phyloP scores from a whole-genome alignment of 2,113 vertebrate genomes.

The Ondatra zibethicus region DNA sequence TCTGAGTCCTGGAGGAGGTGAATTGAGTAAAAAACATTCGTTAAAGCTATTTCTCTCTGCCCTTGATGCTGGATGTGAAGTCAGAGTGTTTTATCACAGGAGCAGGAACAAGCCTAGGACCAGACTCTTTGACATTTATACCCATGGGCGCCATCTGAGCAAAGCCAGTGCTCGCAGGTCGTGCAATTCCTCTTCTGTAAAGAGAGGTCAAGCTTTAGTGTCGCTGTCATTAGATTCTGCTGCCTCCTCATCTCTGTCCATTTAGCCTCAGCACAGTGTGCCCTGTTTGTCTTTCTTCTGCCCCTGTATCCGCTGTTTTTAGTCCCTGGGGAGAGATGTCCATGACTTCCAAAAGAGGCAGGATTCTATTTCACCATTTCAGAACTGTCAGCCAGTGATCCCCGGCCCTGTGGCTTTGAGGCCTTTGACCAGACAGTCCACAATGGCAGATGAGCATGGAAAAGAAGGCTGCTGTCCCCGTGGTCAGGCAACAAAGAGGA shows the following conservation, averaged over 20 bases:
- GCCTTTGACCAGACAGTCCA: background rate
- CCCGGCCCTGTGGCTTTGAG: background rate
- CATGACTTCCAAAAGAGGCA: background rate
- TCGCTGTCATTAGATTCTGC: background rate
- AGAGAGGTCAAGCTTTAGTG: background rate
- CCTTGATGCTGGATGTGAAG: too few species aligned
- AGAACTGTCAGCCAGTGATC: background rate
- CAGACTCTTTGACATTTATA: background rate
- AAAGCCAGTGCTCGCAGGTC: background rate
- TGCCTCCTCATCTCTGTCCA: background rate
- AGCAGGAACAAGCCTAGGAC: background rate
- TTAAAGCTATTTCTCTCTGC: background rate
- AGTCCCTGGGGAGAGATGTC: background rate
- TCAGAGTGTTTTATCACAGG: background rate
- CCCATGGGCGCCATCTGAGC: background rate
- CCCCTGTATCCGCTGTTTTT: background rate
- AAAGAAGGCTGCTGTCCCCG: background rate
- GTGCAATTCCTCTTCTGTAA: background rate
- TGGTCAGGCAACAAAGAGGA: background rate
- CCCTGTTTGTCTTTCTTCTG: background rate
- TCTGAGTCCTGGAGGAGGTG: background rate
- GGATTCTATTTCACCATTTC: background rate
- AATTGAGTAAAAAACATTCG: background rate
- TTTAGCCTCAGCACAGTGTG: background rate
- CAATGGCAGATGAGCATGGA: background rate